Conservation (phyloP, 2,888 invertebrate species). For the Autographa pulchrina region DNA sequence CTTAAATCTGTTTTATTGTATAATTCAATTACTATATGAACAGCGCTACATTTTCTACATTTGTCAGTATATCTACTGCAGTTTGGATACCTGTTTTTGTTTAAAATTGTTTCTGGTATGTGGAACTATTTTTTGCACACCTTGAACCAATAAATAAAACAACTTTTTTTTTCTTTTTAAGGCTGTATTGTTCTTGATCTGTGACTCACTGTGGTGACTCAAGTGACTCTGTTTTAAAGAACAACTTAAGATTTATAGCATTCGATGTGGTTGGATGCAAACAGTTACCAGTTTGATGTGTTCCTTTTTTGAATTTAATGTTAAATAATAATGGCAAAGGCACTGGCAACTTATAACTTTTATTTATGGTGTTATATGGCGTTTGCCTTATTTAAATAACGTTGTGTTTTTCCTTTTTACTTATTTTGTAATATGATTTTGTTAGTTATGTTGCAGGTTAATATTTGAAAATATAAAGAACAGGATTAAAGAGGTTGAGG, state of each 20-base stretch:
- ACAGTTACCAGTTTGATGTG: slow-evolving; percentile 3
- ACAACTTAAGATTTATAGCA: slow-evolving; percentile 21
- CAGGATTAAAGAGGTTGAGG: no score
- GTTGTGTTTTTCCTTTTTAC: not conserved
- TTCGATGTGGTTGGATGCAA: slow-evolving; percentile 3
- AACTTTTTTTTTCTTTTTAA: slow-evolving; percentile 25
- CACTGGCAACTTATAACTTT: not conserved
- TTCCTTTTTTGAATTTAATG: not conserved
- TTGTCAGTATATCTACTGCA: not conserved
- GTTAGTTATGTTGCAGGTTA: no score
- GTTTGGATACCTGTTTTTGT: not conserved
- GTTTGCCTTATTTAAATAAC: not conserved
- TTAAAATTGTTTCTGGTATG: not conserved
- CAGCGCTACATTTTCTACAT: not conserved
- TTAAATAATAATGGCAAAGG: not conserved
- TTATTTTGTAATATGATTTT: no score
- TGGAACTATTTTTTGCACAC: slow-evolving; percentile 8
- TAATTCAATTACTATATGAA: not conserved
- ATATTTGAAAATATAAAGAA: no score
- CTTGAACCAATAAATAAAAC: slow-evolving; percentile 30
- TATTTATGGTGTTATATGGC: not conserved
- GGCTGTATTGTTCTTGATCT: slow-evolving; percentile 24
- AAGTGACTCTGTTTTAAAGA: slow-evolving; percentile 16
- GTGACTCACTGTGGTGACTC: slow-evolving; percentile 56
- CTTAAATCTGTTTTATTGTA: not conserved